phyloP scores from a whole-genome alignment of 2,797 vertebrate genomes.

The Moxostoma hubbsi region DNA sequence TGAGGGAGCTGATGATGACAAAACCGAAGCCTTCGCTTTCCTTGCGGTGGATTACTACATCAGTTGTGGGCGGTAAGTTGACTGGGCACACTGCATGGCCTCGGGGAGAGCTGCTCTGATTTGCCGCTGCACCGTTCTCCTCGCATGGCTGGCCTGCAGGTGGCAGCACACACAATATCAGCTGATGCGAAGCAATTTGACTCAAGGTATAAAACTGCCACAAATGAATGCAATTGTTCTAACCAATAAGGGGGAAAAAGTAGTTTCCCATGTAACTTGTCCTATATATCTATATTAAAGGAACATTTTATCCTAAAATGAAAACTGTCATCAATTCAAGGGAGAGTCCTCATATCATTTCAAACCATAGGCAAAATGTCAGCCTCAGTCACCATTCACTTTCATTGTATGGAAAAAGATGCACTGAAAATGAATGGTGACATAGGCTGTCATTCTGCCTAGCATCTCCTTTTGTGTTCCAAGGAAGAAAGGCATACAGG shows the following conservation, averaged over 20 bases:
- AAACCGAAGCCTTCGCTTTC: conserved; percentile 98
- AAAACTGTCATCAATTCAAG: no score
- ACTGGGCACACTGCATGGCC: conserved; percentile 85
- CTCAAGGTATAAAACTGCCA: conserved; percentile 10
- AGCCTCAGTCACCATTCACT: no score
- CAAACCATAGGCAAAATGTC: no score
- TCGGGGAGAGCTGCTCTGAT: conserved; percentile 94
- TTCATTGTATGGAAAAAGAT: no score
- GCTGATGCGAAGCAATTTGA: neutral
- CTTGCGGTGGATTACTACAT: conserved; percentile 95
- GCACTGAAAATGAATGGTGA: no score
- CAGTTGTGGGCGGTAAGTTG: conserved; percentile 86
- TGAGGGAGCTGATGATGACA: conserved; percentile 98
- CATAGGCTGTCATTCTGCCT: no score
- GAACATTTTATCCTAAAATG: no score
- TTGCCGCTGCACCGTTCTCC: conserved; percentile 92
- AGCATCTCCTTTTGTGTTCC: no score
- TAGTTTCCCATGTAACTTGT: no score
- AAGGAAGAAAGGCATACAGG: no score
- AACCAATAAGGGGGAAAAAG: neutral
- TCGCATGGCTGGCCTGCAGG: conserved; percentile 89
- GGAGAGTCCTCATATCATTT: no score
- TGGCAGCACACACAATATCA: conserved; percentile 46
- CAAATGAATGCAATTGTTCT: neutral
- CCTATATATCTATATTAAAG: no score